Evolutionary conservation across 2,113 vertebrate species (phyloP).

Genomic region (Phocoena sinus): DNA sequence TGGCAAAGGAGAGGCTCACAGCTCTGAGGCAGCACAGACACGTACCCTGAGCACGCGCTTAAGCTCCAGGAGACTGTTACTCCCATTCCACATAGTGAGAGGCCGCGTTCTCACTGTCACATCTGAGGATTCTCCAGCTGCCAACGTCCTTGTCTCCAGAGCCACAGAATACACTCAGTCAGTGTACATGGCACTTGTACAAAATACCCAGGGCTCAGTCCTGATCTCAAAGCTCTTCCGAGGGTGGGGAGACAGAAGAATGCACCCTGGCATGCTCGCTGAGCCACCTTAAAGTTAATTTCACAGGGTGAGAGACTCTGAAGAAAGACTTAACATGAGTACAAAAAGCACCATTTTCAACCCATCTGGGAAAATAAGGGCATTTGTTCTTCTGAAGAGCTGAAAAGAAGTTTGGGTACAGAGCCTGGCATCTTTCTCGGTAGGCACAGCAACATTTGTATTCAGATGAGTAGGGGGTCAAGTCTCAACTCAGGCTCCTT

Average conservation of each 20-base stretch:
- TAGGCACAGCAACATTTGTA: not conserved
- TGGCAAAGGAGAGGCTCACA: not conserved
- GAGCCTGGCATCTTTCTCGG: conserved; percentile 9
- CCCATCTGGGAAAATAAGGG: conserved; percentile 8
- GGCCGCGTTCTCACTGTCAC: not conserved
- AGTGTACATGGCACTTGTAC: not conserved
- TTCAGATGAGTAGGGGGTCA: not conserved
- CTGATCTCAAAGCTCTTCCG: not conserved
- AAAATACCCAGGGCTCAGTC: not conserved
- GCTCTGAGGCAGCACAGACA: not conserved
- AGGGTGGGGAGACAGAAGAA: not conserved
- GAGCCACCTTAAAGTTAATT: conserved; percentile 38
- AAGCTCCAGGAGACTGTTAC: not conserved
- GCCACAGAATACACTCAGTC: not conserved
- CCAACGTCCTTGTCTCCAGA: not conserved
- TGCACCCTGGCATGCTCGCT: not conserved
- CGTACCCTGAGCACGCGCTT: not conserved
- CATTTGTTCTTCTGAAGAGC: conserved; percentile 4
- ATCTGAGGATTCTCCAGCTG: not conserved
- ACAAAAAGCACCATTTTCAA: conserved; percentile 24
- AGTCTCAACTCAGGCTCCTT: not conserved
- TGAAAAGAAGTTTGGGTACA: not conserved
- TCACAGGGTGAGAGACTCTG: not conserved
- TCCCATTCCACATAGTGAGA: not conserved
- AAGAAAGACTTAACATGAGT: conserved; percentile 2